Conservation (phyloP, 1,140 invertebrate species). For the Harlomillsia oculata region DNA sequence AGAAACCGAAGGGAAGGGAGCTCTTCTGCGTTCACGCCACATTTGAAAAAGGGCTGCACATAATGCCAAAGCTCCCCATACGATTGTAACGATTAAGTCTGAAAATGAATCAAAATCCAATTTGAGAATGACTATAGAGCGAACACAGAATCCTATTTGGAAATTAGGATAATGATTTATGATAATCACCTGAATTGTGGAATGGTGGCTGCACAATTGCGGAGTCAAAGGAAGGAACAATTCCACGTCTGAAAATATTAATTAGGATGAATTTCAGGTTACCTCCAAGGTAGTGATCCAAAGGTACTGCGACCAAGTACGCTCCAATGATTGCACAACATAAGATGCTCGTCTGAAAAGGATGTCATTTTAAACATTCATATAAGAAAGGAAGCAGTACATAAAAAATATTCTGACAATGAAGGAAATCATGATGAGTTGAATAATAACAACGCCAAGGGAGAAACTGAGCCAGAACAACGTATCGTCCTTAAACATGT, state of each 20-base stretch:
- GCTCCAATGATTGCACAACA: constrained; percentile 53
- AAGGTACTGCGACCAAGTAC: constrained; percentile 50
- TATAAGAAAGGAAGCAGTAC: too few relatives aligned
- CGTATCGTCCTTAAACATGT: too few relatives aligned
- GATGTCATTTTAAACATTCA: too few relatives aligned
- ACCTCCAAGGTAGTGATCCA: constrained; percentile 55
- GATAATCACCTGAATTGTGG: constrained; percentile 23
- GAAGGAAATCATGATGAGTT: too few relatives aligned
- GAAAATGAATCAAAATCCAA: constrained; percentile 14
- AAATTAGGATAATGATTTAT: neutral
- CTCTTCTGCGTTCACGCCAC: constrained; percentile 43
- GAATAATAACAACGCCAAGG: too few relatives aligned
- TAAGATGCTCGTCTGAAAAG: constrained; percentile 49
- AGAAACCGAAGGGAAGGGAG: constrained; percentile 49
- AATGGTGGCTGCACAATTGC: constrained; percentile 53
- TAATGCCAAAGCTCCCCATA: constrained; percentile 47
- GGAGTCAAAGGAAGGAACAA: constrained; percentile 48
- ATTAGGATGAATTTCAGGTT: constrained; percentile 60
- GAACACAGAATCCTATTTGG: neutral
- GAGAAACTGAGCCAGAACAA: too few relatives aligned
- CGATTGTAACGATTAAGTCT: constrained; percentile 49
- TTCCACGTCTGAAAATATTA: constrained; percentile 52
- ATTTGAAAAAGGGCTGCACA: constrained; percentile 47
- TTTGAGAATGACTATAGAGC: neutral
- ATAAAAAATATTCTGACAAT: too few relatives aligned